phyloP scores from a whole-genome alignment of 2,797 vertebrate genomes.

The Lycodopsis pacificus region DNA sequence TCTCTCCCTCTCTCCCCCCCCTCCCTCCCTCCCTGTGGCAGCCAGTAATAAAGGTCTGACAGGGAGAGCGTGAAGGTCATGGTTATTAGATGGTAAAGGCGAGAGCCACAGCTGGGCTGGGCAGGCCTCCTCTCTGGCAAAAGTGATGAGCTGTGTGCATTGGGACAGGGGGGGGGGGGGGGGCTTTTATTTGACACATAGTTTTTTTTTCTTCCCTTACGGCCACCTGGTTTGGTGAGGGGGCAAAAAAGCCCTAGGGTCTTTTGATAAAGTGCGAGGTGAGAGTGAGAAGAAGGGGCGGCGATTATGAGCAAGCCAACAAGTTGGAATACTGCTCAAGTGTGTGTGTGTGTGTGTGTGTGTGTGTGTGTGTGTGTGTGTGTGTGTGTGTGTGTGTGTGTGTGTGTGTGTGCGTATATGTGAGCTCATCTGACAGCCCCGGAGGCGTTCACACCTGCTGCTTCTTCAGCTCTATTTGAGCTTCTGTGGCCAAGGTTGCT shows the following conservation, averaged over 20 bases:
- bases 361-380: background rate
- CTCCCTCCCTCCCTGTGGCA: conserved; percentile 57
- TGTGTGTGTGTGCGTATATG: conserved; percentile 13
- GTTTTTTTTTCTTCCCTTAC: conserved; percentile 40
- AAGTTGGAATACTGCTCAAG: conserved; percentile 61
- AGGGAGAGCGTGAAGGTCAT: conserved; percentile 82
- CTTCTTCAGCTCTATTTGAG: conserved; percentile 54
- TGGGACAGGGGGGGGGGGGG: conserved; percentile 1
- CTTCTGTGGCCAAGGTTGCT: conserved; percentile 57
- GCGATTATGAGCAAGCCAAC: conserved; percentile 59
- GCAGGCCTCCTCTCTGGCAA: conserved; percentile 70
- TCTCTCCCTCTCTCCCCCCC: conserved; percentile 46
- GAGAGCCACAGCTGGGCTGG: conserved; percentile 82
- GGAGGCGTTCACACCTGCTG: conserved; percentile 78
- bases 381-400: background rate
- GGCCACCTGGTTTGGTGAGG: conserved; percentile 73
- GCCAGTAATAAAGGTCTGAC: conserved; percentile 81
- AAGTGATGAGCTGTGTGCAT: conserved; percentile 76
- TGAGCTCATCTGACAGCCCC: conserved; percentile 46
- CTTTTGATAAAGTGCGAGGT: conserved; percentile 68
- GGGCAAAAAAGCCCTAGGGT: conserved; percentile 33
- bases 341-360: background rate
- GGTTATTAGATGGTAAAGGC: conserved; percentile 81
- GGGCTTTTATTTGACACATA: conserved; percentile 56
- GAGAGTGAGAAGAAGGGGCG: conserved; percentile 60